Conservation (phyloP, 1,140 invertebrate species). For the Halesus radiatus region DNA sequence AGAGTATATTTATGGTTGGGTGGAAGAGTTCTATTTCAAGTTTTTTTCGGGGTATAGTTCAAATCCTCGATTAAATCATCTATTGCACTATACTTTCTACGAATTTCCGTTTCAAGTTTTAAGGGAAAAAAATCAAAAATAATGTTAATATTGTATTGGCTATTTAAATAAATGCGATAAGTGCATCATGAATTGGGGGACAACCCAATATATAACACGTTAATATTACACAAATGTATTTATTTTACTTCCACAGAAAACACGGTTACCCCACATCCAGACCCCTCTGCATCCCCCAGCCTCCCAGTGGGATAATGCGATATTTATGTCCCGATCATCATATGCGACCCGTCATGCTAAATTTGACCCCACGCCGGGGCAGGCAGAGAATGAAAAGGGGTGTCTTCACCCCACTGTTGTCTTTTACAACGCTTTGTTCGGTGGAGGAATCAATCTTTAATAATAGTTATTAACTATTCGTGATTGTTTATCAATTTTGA, state of each 20-base stretch:
- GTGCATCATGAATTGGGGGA: too few relatives aligned
- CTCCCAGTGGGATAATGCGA: conserved; percentile 55
- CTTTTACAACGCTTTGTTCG: conserved; percentile 1
- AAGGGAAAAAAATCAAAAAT: too few relatives aligned
- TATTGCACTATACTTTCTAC: too few relatives aligned
- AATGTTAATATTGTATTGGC: too few relatives aligned
- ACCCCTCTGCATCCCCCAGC: conserved; percentile 47
- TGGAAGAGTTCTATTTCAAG: too few relatives aligned
- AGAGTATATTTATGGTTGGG: too few relatives aligned
- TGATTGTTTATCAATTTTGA: background rate
- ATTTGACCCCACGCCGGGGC: conserved; percentile 52
- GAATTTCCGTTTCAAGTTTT: too few relatives aligned
- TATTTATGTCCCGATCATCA: conserved; percentile 59
- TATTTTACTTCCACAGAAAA: background rate
- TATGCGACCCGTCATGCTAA: conserved; percentile 59
- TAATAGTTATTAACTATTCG: background rate
- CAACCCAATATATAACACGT: too few relatives aligned
- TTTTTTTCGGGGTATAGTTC: too few relatives aligned
- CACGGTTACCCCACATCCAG: conserved; percentile 36
- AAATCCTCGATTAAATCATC: too few relatives aligned
- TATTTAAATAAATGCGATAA: too few relatives aligned
- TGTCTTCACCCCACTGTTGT: conserved; percentile 6
- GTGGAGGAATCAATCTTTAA: conserved; percentile 8
- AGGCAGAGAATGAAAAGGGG: background rate
- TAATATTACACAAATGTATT: too few relatives aligned